Conservation (phyloP, 1,140 invertebrate genomes). For the Drosophila cardini region DNA sequence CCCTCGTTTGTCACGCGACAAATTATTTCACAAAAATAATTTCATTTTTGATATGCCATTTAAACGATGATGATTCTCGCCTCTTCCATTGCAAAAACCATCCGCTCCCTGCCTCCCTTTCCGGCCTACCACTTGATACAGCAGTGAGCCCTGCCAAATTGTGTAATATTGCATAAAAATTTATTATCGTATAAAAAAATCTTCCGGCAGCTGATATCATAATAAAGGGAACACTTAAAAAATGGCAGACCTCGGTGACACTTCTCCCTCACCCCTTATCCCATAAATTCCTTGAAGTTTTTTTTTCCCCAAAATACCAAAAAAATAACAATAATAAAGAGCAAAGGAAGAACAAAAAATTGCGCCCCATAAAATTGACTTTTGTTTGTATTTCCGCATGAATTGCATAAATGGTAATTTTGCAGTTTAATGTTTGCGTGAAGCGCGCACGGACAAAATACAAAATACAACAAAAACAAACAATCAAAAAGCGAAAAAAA, state of each 20-base stretch:
- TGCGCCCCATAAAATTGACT: constrained; percentile 75
- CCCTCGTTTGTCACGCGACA: constrained; percentile 68
- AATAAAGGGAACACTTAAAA: constrained; percentile 79
- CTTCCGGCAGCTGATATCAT: constrained; percentile 78
- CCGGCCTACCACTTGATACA: neutral
- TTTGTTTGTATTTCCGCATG: constrained; percentile 83
- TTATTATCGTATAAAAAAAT: constrained; percentile 79
- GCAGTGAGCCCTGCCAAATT: constrained; percentile 49
- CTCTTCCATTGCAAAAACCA: neutral
- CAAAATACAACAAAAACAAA: constrained; percentile 20
- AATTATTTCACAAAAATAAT: constrained; percentile 78
- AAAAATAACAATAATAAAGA: constrained; percentile 37
- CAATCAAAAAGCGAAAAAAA: constrained; percentile 23
- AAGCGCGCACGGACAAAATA: constrained; percentile 40
- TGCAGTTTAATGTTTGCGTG: constrained; percentile 75
- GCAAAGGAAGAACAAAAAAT: constrained; percentile 28
- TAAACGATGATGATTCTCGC: constrained; percentile 48
- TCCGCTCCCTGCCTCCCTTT: neutral
- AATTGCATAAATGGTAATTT: constrained; percentile 83
- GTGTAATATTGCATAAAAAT: constrained; percentile 81
- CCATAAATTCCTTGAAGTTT: constrained; percentile 16
- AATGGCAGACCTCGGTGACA: constrained; percentile 53
- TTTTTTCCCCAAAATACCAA: constrained; percentile 6
- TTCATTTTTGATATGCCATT: constrained; percentile 79
- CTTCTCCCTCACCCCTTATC: neutral